Evolutionary conservation across 30 jellyfish, hydroid and myxozoan species (phyloP).

Genomic region (Aurelia aurita): DNA sequence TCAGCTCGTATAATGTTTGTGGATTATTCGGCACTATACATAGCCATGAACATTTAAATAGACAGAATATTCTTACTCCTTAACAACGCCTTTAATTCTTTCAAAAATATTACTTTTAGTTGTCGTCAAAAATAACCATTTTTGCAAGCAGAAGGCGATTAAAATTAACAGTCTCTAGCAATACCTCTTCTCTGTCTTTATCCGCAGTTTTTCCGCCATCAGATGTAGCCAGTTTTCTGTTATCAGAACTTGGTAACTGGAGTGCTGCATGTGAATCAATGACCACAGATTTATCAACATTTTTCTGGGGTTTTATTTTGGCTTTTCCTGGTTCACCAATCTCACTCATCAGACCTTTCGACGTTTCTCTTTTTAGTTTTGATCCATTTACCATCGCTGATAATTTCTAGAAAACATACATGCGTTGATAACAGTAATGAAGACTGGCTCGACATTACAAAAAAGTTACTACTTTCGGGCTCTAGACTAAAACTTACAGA

Average conservation of each 20-base stretch:
- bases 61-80: no score
- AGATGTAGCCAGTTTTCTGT: slow-evolving; percentile 16
- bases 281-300: slow-evolving; percentile 42
- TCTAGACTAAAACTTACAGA: no score
- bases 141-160: no score
- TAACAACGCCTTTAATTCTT: no score
- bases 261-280: slow-evolving; percentile 48
- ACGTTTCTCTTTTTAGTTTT: slow-evolving; percentile 38
- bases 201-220: slow-evolving; percentile 23
- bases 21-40: no score
- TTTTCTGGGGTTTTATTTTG: slow-evolving; percentile 1
- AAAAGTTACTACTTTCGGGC: no score
- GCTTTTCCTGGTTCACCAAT: not conserved
- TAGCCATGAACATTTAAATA: no score
- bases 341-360: slow-evolving; percentile 38
- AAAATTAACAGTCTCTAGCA: no score
- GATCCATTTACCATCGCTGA: slow-evolving; percentile 45
- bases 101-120: no score
- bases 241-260: not conserved
- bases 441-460: no score
- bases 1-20: no score
- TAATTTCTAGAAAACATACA: slow-evolving; percentile 29
- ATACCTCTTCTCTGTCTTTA: slow-evolving; percentile 41
- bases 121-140: no score
- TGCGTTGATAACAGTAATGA: not conserved